Percentiles rank a stretch among this genome's conserved stretches.
phyloP scores from a whole-genome alignment of 1,140 invertebrate species.

The Vollenhovia emeryi region DNA sequence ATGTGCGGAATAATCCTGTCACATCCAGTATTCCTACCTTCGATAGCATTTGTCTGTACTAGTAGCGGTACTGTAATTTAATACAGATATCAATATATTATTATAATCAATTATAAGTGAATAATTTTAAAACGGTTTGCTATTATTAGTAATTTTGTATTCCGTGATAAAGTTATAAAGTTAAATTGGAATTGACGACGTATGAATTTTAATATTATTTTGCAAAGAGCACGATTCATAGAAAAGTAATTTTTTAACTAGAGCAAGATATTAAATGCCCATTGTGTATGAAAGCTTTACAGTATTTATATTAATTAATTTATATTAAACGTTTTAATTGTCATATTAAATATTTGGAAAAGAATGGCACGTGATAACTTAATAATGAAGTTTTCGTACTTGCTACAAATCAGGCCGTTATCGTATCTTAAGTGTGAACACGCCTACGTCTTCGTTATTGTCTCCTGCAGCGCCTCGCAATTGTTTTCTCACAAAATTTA shows the following conservation, averaged over 20 bases:
- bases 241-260: neutral
- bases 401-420: constrained; percentile 38
- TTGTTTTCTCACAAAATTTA: constrained; percentile 48
- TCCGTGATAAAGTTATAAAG: neutral
- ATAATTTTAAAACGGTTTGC: neutral
- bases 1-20: constrained; percentile 33
- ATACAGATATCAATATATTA: constrained; percentile 12
- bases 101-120: constrained; percentile 17
- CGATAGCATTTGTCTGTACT: neutral
- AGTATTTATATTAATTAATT: constrained; percentile 1
- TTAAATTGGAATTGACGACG: neutral
- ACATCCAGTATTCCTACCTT: constrained; percentile 8
- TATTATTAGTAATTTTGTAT: neutral
- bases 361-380: neutral
- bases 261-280: neutral
- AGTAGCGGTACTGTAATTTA: neutral
- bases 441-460: constrained; percentile 15
- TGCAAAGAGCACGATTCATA: neutral
- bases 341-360: neutral
- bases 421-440: constrained; percentile 24
- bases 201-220: neutral
- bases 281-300: neutral
- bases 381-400: constrained; percentile 32
- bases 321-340: neutral
- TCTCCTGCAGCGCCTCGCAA: constrained; percentile 32